Evolutionary conservation across 2,113 vertebrate species (phyloP).

Genomic region (Lycocorax pyrrhopterus): DNA sequence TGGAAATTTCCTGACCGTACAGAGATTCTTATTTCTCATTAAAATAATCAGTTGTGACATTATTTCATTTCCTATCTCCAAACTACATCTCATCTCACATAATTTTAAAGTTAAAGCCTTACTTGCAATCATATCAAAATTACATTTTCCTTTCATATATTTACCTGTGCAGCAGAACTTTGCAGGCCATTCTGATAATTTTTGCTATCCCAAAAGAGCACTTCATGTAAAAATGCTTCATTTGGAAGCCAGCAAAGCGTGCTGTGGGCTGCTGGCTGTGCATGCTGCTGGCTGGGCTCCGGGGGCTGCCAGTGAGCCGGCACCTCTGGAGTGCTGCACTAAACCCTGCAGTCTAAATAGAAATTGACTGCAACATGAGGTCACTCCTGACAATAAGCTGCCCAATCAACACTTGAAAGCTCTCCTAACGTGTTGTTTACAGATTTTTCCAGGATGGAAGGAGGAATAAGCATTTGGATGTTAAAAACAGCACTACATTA

Average conservation of each 20-base stretch:
- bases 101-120: not conserved
- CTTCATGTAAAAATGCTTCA: constrained; percentile 74
- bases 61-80: not conserved
- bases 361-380: constrained; percentile 71
- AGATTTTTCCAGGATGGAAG: not conserved
- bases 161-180: constrained; percentile 89
- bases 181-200: constrained; percentile 81
- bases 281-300: constrained; percentile 72
- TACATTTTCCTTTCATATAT: not conserved
- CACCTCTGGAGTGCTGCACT: constrained; percentile 82
- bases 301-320: constrained; percentile 53
- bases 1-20: not conserved
- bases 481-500: not conserved
- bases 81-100: not conserved
- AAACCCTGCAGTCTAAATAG: constrained; percentile 75
- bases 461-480: not conserved
- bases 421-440: not conserved
- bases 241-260: constrained; percentile 16
- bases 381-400: constrained; percentile 69
- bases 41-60: not conserved
- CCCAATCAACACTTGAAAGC: constrained; percentile 66
- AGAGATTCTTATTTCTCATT: not conserved
- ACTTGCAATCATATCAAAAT: not conserved
- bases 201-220: constrained; percentile 77
- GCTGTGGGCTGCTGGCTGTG: constrained; percentile 54